These are phyloP conservation scores for Blomia tropicalis DNA, from an alignment of 2,888 invertebrate genomes.

Conservation along the genomic window DNA sequence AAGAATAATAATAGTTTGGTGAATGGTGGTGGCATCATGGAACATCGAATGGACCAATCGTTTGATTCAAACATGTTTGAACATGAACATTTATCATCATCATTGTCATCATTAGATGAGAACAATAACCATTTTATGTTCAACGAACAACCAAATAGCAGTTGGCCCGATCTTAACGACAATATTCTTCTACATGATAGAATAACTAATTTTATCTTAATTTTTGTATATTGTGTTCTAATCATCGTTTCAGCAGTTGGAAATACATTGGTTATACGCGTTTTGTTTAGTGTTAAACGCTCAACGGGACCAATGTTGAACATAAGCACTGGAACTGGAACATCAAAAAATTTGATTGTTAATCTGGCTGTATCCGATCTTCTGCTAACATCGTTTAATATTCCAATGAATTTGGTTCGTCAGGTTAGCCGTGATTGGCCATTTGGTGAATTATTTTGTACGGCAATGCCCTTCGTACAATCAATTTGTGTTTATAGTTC, in stretches of 20 bases:
- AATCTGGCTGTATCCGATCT: conserved; percentile 41
- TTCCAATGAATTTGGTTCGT: conserved; percentile 38
- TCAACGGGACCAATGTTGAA: conserved; percentile 40
- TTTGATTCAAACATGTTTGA: too few species aligned
- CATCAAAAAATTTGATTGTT: conserved; percentile 43
- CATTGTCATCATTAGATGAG: too few species aligned
- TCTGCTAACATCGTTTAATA: conserved; percentile 36
- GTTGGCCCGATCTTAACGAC: too few species aligned
- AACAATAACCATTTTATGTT: too few species aligned
- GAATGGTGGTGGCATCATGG: too few species aligned
- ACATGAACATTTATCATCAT: too few species aligned
- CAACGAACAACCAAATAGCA: too few species aligned
- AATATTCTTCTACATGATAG: too few species aligned
- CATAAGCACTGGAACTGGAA: conserved; percentile 40
- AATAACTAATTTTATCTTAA: conserved; percentile 25
- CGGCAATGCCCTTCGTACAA: conserved; percentile 37
- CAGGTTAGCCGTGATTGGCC: conserved; percentile 38
- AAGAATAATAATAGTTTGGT: too few species aligned
- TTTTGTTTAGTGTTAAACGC: conserved; percentile 40
- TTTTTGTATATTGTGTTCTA: conserved; percentile 37
- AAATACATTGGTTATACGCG: conserved; percentile 39
- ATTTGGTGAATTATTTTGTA: conserved; percentile 38
- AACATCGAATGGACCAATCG: too few species aligned
- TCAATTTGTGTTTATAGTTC: conserved; percentile 17
- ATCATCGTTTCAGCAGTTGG: conserved; percentile 38